Evolutionary conservation across 2,113 vertebrate species (phyloP).

Genomic region (Aspidoscelis tigris): DNA sequence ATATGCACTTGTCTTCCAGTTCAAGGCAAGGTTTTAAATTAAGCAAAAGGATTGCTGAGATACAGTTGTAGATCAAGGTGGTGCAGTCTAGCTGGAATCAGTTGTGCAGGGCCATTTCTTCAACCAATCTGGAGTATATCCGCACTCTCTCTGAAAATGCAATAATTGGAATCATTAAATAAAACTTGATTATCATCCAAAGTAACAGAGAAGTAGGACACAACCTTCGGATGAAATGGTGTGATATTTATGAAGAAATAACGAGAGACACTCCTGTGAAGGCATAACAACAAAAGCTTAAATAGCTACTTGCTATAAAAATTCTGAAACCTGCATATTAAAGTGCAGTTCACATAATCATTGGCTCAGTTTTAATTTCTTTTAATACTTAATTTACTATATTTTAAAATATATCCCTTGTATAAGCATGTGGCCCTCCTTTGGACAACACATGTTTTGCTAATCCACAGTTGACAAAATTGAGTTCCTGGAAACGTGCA

Average conservation of each 20-base stretch:
- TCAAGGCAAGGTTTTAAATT: conserved; percentile 46
- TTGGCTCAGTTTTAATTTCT: too few relatives aligned
- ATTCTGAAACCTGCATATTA: too few relatives aligned
- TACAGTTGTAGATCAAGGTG: conserved; percentile 35
- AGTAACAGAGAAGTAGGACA: background rate
- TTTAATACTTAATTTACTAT: too few relatives aligned
- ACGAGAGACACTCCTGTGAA: too few relatives aligned
- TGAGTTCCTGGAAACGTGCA: too few relatives aligned
- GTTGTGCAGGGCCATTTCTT: conserved; percentile 22
- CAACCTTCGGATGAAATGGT: background rate
- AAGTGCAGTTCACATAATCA: too few relatives aligned
- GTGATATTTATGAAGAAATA: background rate
- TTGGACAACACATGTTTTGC: too few relatives aligned
- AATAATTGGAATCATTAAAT: background rate
- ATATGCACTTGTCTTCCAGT: conserved; percentile 39
- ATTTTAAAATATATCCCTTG: too few relatives aligned
- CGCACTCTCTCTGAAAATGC: conserved; percentile 6
- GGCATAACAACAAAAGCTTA: too few relatives aligned
- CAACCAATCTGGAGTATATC: conserved; percentile 37
- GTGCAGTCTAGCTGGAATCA: conserved; percentile 27
- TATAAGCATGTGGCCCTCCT: too few relatives aligned
- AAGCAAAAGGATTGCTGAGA: conserved; percentile 40
- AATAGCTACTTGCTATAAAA: too few relatives aligned
- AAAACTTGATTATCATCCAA: background rate
- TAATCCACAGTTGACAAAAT: too few relatives aligned